These are phyloP conservation scores for Mastacembelus armatus DNA, from an alignment of 2,797 vertebrate genomes.

Conservation along the genomic window DNA sequence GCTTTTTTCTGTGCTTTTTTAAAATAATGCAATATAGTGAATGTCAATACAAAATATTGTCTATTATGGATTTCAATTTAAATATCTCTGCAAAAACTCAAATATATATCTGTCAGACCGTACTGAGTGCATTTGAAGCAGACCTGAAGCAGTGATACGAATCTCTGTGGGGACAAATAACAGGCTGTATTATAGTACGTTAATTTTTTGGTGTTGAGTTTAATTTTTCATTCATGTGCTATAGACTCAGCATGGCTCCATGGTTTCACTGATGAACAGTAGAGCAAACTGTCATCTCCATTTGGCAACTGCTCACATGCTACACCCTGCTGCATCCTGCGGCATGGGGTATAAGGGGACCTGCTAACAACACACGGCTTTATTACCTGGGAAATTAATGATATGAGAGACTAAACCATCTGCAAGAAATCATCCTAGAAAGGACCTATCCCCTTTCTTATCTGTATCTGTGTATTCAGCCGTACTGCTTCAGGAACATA, in stretches of 20 bases:
- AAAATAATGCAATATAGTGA: too few species aligned
- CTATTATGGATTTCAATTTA: conserved; percentile 33
- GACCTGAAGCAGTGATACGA: conserved; percentile 83
- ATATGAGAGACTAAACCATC: conserved; percentile 80
- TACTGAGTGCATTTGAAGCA: conserved; percentile 69
- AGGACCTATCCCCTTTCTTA: conserved; percentile 64
- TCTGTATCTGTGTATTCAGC: conserved; percentile 72
- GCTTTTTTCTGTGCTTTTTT: neutral
- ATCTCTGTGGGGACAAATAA: conserved; percentile 84
- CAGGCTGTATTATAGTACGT: conserved; percentile 81
- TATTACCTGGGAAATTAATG: conserved; percentile 86
- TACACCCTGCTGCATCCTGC: conserved; percentile 79
- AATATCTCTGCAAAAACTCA: conserved; percentile 46
- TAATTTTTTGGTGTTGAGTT: conserved; percentile 81
- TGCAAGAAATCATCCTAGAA: conserved; percentile 77
- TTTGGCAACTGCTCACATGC: conserved; percentile 74
- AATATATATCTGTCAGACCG: conserved; percentile 48
- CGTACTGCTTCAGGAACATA: conserved; percentile 58
- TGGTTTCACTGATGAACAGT: conserved; percentile 83
- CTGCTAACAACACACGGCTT: conserved; percentile 81
- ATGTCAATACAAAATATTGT: conserved; percentile 27
- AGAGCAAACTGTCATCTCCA: conserved; percentile 75
- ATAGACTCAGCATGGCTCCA: conserved; percentile 83
- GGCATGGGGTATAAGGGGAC: conserved; percentile 54
- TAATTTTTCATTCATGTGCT: conserved; percentile 90